These are phyloP conservation scores for Xiphorhynchus erythropygius DNA, from an alignment of 2,797 vertebrate genomes.

Conservation along the genomic window DNA sequence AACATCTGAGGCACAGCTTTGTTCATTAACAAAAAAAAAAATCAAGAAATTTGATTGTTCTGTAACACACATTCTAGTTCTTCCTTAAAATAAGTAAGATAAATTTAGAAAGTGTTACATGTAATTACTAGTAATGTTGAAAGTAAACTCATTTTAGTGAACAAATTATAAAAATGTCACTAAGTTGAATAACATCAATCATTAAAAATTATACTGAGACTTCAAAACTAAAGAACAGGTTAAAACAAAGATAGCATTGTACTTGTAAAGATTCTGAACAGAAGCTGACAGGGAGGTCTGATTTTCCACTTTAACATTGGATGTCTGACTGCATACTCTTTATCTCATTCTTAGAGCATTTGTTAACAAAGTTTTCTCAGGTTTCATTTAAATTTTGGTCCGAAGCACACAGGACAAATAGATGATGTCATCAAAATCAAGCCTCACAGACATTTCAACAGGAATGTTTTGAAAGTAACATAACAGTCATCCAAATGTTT, in stretches of 20 bases:
- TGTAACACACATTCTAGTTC: not conserved
- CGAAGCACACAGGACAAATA: not conserved
- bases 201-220: not conserved
- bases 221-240: not conserved
- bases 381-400: not conserved
- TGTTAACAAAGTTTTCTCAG: not conserved
- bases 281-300: not conserved
- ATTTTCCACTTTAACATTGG: not conserved
- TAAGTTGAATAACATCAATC: not conserved
- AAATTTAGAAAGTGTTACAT: not conserved
- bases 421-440: not conserved
- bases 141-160: not conserved
- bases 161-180: not conserved
- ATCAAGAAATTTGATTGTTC: not conserved
- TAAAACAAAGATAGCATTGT: not conserved
- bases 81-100: not conserved
- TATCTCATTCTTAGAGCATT: not conserved
- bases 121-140: not conserved
- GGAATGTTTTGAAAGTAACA: not conserved
- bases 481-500: not conserved
- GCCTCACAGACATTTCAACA: not conserved
- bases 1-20: not conserved
- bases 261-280: not conserved
- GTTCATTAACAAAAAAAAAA: not conserved
- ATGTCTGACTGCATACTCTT: not conserved